Base-by-base conservation (phyloP, 2,888 invertebrate genomes). In the Hipparchia semele region DNA sequence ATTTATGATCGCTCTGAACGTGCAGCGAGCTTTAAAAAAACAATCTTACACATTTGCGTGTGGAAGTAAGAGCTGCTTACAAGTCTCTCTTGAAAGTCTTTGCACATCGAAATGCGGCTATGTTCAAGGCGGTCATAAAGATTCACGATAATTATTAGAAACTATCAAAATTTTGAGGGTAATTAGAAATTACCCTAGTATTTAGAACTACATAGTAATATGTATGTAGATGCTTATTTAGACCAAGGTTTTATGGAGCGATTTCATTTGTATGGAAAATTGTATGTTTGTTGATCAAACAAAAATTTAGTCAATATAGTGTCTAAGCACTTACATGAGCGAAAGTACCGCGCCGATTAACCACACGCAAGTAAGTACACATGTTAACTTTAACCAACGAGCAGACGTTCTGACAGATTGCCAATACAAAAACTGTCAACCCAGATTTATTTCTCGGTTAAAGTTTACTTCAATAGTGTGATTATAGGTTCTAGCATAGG, bases 101-200 rank as follows among this genome's bases (percentile, higher is more conserved):
- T 23, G 23, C 4, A 46, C 46, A 46, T 46, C 46, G 46, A 46
- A 23, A 23, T 23, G 23, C 23, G 46, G 46, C 46, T 6, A 46
- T 46, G 6, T 46, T 46, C 46, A 46, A 6, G 6, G 46, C 46
- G 46, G 6, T 6, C 46, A 46, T 46, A 46, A 6, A 46, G 5
- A 46, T 6, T 46, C 1, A 1, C 10, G 49, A 9, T 23, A 64
- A 69, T n/a, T 67, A 4, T 46, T 23, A 23, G 23, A 46, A 49
- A 46, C 23, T 51, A 12, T 45, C 23, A 9, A 71, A 66, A 67
- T 56, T 58, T 8, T 61, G 39, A 23, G 66, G 71, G 54, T 71
- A 54, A 3, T 67, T 67, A 45, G 13, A 56, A 67, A 67, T 2
- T 65, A 65, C 9, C 53, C 45, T 12, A 13, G 45, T 45, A 4